These are phyloP conservation scores for Odontamblyopus rebecca DNA, from an alignment of 2,797 vertebrate genomes.

Conservation along the genomic window DNA sequence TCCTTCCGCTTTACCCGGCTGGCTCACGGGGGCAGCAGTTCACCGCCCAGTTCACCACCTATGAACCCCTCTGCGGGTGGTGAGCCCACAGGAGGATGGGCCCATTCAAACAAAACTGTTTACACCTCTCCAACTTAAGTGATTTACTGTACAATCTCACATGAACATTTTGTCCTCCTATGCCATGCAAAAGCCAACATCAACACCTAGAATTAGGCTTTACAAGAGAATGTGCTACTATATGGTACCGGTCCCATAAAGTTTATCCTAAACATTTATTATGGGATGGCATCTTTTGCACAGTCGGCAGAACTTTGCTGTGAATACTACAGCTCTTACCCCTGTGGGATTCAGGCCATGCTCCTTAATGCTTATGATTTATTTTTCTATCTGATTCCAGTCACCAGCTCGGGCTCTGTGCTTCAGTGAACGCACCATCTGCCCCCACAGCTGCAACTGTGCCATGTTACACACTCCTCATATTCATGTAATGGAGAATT, in stretches of 20 bases:
- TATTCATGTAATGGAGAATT: conserved; percentile 33
- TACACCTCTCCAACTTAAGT: not conserved
- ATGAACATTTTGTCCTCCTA: not conserved
- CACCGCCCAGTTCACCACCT: no score
- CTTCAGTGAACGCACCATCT: conserved; percentile 57
- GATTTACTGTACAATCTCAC: not conserved
- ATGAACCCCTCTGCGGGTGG: no score
- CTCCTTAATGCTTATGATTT: conserved; percentile 65
- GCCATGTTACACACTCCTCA: conserved; percentile 40
- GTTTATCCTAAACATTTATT: conserved; percentile 29
- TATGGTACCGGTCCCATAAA: conserved; percentile 3
- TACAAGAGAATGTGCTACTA: not conserved
- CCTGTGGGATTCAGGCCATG: conserved; percentile 49
- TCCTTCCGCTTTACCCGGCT: no score
- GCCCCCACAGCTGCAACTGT: conserved; percentile 53
- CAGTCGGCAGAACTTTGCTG: conserved; percentile 37
- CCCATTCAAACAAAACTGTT: no score
- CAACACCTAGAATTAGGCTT: not conserved
- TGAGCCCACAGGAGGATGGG: no score
- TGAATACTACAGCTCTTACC: conserved; percentile 39
- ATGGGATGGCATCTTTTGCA: conserved; percentile 45
- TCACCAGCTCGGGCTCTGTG: conserved; percentile 47
- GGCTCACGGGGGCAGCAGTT: no score
- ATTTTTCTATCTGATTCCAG: conserved; percentile 62
- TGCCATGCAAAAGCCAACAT: not conserved